Percentiles rank a stretch among this genome's conserved stretches.
Evolutionary conservation across 1,140 invertebrate genomes (phyloP).

Genomic region (Drosophila nikananu): DNA sequence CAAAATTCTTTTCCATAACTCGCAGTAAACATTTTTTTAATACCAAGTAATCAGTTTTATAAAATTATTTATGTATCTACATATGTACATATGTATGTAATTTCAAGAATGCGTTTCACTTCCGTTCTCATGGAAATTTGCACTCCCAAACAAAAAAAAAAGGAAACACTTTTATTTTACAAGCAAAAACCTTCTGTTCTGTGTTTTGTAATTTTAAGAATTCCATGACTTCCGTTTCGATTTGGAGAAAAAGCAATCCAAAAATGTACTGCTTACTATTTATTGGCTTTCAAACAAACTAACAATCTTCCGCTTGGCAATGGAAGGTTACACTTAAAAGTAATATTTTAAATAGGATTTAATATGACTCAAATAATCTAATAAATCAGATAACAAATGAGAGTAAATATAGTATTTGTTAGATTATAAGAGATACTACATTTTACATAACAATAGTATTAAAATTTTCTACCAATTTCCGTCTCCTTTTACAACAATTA

Average conservation of each 20-base stretch:
- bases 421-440: not conserved
- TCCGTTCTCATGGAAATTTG: slow-evolving; percentile 24
- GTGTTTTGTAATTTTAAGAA: not conserved
- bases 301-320: slow-evolving; percentile 41
- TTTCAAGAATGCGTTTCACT: slow-evolving; percentile 2
- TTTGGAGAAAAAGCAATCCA: not conserved
- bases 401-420: not conserved
- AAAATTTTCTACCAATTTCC: not conserved
- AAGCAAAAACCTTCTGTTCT: not conserved
- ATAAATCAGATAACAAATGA: no score
- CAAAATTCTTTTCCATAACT: not conserved
- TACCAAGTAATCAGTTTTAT: not conserved
- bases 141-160: not conserved
- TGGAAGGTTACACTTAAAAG: not conserved
- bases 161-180: not conserved
- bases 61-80: not conserved
- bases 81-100: not conserved
- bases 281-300: not conserved
- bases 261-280: not conserved
- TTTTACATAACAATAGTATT: not conserved
- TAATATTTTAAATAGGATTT: not conserved
- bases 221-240: slow-evolving; percentile 23
- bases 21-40: not conserved
- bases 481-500: not conserved
- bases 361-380: no score